A percentile compares a stretch with the other conserved stretches of the same genome.
Evolutionary conservation across 2,113 vertebrate genomes (phyloP).

Genomic region (Halichoerus grypus): DNA sequence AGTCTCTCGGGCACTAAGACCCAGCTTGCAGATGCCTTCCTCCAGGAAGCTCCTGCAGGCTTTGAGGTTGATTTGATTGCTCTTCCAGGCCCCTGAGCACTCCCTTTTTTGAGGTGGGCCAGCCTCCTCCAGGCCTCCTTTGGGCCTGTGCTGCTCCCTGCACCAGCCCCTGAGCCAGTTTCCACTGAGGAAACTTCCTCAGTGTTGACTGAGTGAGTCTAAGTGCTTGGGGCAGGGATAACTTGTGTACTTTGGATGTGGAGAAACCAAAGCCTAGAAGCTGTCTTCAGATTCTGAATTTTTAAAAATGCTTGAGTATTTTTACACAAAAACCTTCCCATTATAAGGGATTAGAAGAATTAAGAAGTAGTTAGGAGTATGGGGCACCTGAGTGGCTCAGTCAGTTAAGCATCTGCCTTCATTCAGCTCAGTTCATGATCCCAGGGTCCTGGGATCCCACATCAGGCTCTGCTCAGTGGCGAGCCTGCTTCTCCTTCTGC

Average conservation of each 20-base stretch:
- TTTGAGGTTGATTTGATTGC: background rate
- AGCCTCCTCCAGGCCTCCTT: background rate
- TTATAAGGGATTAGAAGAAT: background rate
- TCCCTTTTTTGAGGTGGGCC: background rate
- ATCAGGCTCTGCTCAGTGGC: background rate
- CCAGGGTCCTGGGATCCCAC: background rate
- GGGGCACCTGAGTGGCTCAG: background rate
- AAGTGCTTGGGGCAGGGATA: background rate
- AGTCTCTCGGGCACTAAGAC: background rate
- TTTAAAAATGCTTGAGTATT: background rate
- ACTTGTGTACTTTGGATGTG: background rate
- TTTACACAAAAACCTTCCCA: background rate
- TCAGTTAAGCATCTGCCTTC: background rate
- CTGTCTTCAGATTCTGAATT: background rate
- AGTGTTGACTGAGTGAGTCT: background rate
- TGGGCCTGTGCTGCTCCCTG: background rate
- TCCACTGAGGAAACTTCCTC: background rate
- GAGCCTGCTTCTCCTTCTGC: background rate
- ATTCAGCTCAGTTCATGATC: background rate
- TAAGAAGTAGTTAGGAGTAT: background rate
- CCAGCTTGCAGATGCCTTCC: background rate
- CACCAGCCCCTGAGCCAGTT: background rate
- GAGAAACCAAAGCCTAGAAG: background rate
- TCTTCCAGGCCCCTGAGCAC: background rate
- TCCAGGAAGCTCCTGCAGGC: background rate